phyloP scores from a whole-genome alignment of 2,113 vertebrate genomes.

The Paralichthys olivaceus region DNA sequence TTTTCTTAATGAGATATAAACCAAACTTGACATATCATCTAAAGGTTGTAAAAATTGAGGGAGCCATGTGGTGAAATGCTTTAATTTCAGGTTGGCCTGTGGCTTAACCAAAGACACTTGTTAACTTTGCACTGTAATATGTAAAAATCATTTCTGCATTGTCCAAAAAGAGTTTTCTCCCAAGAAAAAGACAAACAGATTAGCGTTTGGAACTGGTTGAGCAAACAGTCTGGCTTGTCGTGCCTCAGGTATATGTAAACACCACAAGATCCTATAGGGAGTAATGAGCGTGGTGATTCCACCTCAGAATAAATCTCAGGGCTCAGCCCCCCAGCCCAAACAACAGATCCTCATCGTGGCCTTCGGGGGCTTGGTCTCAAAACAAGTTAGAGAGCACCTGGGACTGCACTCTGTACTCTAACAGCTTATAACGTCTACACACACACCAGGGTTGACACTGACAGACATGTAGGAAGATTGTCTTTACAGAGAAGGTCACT shows the following conservation, averaged over 20 bases:
- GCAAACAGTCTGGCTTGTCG: slow-evolving; percentile 61
- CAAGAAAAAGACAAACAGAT: slow-evolving; percentile 23
- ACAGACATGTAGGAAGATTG: slow-evolving; percentile 24
- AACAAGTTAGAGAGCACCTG: slow-evolving; percentile 69
- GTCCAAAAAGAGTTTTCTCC: background rate
- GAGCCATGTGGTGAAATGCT: background rate
- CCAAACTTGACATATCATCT: too few relatives aligned
- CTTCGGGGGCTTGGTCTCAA: slow-evolving; percentile 59
- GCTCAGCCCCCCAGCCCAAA: slow-evolving; percentile 59
- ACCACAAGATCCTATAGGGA: slow-evolving; percentile 59
- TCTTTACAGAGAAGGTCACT: slow-evolving; percentile 35
- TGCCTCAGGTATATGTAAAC: slow-evolving; percentile 60
- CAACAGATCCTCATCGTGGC: slow-evolving; percentile 46
- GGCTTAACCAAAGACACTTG: background rate
- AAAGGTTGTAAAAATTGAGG: background rate
- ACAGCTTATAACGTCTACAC: slow-evolving; percentile 44
- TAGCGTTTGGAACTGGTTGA: slow-evolving; percentile 50
- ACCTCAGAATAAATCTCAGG: slow-evolving; percentile 61
- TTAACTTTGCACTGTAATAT: background rate
- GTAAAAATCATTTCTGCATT: background rate
- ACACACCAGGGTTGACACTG: slow-evolving; percentile 40
- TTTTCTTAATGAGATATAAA: too few relatives aligned
- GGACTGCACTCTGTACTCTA: slow-evolving; percentile 42
- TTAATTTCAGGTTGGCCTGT: background rate
- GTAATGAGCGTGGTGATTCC: slow-evolving; percentile 61